Percentiles rank a stretch among this genome's conserved stretches.
Conservation (phyloP, 2,888 invertebrate genomes). For the Atethmia centrago region DNA sequence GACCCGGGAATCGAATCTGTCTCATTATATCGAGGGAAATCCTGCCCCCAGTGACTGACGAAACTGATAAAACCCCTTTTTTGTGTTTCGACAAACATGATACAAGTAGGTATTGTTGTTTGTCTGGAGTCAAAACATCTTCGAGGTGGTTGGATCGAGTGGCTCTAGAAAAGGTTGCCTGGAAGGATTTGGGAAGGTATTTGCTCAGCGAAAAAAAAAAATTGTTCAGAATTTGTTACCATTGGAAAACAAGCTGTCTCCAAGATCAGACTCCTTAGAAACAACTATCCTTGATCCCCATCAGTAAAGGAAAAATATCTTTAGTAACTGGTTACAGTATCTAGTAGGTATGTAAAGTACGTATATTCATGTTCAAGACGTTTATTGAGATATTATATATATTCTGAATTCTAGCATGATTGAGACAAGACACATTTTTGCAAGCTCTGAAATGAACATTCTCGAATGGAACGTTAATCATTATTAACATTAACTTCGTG, state of each 20-base stretch:
- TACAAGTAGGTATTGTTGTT: background rate
- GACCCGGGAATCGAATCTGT: background rate
- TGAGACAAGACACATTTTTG: background rate
- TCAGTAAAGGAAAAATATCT: background rate
- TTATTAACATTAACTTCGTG: slow-evolving; percentile 8
- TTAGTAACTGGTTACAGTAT: background rate
- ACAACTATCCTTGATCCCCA: background rate
- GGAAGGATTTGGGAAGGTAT: no score
- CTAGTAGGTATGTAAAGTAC: background rate
- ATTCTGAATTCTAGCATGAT: slow-evolving; percentile 1
- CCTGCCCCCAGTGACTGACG: slow-evolving; percentile 19
- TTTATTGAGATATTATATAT: background rate
- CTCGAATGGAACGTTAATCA: background rate
- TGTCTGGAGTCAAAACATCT: background rate
- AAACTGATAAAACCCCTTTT: slow-evolving; percentile 25
- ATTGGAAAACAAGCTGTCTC: background rate
- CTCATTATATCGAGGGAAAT: slow-evolving; percentile 9
- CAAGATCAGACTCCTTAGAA: background rate
- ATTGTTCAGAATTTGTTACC: no score
- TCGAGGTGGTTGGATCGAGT: background rate
- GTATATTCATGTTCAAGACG: background rate
- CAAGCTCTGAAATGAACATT: background rate
- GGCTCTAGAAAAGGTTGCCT: no score
- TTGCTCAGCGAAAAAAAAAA: no score
- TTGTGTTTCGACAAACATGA: slow-evolving; percentile 8